Conservation (phyloP, 1,140 invertebrate genomes). For the Drosophila busckii region DNA sequence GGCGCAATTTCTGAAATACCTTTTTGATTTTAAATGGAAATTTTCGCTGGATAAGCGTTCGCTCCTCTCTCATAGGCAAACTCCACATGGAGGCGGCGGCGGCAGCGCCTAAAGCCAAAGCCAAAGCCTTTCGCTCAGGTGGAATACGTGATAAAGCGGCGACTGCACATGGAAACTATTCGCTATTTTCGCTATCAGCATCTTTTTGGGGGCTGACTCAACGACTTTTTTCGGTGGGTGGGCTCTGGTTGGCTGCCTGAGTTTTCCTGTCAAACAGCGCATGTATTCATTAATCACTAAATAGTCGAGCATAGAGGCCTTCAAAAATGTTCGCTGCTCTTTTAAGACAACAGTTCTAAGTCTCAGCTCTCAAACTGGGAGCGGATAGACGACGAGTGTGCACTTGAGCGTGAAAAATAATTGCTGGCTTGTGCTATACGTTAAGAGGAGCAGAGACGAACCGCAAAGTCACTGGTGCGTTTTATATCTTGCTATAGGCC, state of each 20-base stretch:
- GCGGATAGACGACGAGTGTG: no score
- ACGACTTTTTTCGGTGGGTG: no score
- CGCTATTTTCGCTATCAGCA: not conserved
- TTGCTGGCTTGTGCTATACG: constrained; percentile 28
- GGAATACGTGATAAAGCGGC: constrained; percentile 2
- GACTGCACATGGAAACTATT: not conserved
- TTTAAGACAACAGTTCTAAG: no score
- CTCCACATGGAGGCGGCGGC: no score
- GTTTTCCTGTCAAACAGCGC: no score
- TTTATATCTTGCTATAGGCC: constrained; percentile 32
- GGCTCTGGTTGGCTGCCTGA: no score
- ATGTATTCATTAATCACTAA: no score
- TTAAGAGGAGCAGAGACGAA: constrained; percentile 24
- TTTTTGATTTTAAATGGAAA: constrained; percentile 72
- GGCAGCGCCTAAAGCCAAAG: constrained; percentile 28
- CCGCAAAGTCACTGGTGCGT: constrained; percentile 52
- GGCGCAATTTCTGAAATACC: constrained; percentile 49
- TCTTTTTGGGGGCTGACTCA: not conserved
- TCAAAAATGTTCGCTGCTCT: no score
- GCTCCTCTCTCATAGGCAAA: no score
- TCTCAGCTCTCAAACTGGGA: no score
- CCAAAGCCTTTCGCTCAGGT: constrained; percentile 13
- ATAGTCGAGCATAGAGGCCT: no score
- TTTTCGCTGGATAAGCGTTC: constrained; percentile 33
- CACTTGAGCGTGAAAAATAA: constrained; percentile 57